phyloP scores from a whole-genome alignment of 2,113 vertebrate genomes.

The Pomatorhinus ruficollis region DNA sequence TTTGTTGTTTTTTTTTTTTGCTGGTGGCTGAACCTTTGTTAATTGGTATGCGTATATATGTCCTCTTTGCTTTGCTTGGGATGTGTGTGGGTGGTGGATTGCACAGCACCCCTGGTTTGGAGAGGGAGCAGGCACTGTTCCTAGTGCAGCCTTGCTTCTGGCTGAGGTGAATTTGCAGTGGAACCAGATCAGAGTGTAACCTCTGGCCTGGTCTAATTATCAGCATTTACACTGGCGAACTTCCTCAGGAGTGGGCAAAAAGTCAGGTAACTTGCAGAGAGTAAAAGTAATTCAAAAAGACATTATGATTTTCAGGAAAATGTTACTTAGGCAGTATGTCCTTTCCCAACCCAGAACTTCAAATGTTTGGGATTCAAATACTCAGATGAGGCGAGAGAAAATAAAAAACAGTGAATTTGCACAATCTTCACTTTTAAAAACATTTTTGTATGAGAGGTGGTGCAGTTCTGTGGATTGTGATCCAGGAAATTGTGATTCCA shows the following conservation, averaged over 20 bases:
- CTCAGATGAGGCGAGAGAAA: not conserved
- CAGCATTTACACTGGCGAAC: not conserved
- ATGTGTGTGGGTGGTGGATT: rapidly evolving
- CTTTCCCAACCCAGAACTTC: not conserved
- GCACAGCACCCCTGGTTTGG: not conserved
- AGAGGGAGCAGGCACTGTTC: not conserved
- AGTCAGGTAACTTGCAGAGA: not conserved
- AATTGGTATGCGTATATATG: not conserved
- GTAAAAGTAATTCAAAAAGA: not conserved
- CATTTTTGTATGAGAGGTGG: not conserved
- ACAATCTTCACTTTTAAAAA: not conserved
- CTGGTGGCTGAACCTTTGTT: not conserved
- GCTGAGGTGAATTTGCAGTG: not conserved
- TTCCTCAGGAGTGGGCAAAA: conserved; percentile 22
- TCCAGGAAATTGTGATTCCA: not conserved
- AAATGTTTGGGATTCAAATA: not conserved
- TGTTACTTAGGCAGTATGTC: not conserved
- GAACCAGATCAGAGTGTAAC: conserved; percentile 1
- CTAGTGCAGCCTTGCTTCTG: not conserved
- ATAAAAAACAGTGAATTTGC: not conserved
- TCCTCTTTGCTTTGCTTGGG: not conserved
- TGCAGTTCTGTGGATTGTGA: rapidly evolving
- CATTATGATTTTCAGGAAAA: not conserved
- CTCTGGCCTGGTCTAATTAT: conserved; percentile 13
- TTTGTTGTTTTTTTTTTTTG: not conserved